Evolutionary conservation across 2,888 invertebrate species (phyloP).

Genomic region (Mystacides longicornis): DNA sequence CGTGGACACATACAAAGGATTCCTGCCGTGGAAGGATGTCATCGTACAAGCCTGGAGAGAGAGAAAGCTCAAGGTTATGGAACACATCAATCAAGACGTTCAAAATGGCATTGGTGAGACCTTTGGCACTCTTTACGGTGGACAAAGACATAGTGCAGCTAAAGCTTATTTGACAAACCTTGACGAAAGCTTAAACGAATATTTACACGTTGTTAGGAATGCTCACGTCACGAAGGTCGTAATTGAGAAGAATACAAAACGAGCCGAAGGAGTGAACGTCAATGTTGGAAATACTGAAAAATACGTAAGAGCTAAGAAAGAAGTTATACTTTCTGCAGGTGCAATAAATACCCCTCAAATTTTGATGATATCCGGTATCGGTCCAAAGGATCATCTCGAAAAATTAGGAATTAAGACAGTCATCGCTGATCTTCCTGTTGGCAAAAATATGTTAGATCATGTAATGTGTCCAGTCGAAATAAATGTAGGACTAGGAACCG

Average conservation of each 20-base stretch:
- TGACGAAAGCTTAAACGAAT: conserved; percentile 18
- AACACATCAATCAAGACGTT: conserved; percentile 40
- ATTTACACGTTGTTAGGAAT: conserved; percentile 41
- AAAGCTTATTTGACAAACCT: conserved; percentile 41
- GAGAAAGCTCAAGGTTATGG: conserved; percentile 35
- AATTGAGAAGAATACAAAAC: conserved; percentile 40
- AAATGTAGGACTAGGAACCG: conserved; percentile 1
- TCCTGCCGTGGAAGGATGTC: conserved; percentile 31
- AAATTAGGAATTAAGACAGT: conserved; percentile 33
- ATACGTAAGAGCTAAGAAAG: conserved; percentile 36
- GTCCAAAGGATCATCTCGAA: conserved; percentile 36
- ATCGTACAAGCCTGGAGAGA: conserved; percentile 38
- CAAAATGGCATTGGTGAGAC: conserved; percentile 43
- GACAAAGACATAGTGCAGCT: conserved; percentile 44
- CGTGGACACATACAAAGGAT: conserved; percentile 33
- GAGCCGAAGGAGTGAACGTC: conserved; percentile 39
- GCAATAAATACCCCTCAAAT: conserved; percentile 44
- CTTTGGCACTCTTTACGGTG: conserved; percentile 43
- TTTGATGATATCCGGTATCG: conserved; percentile 47
- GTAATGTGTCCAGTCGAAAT: conserved; percentile 33
- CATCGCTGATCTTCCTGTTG: conserved; percentile 39
- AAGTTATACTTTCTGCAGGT: conserved; percentile 46
- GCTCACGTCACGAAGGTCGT: conserved; percentile 44
- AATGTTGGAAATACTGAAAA: conserved; percentile 33
- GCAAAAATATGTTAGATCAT: conserved; percentile 51